Base-by-base conservation (phyloP, 2,797 vertebrate species). In the Ambastaia sidthimunki region DNA sequence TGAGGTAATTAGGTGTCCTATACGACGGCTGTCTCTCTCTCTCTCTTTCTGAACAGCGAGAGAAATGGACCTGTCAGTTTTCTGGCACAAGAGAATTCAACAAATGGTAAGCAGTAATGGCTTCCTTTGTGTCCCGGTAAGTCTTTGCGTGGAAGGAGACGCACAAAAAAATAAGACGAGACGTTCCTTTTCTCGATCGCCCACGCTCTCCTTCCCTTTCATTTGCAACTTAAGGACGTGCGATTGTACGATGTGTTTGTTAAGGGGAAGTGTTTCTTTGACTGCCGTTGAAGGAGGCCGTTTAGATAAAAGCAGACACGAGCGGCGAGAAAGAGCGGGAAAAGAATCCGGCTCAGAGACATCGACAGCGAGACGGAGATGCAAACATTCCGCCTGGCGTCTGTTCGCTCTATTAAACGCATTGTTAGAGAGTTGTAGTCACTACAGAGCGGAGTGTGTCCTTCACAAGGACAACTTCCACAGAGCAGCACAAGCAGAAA, bases 21-120 rank as follows among this genome's bases (percentile, higher is more conserved):
- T 88, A 89, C 90, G 88, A 88, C 86, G 85, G 83, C 70, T 82
- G 47, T 77, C 44, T 82, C 71, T 82, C 12, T 44, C 44, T 68
- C 71, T 63, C 44, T 52, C 86, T 86, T 90, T 89, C 87, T 90
- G 89, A 89, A 90, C 86, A 85, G 15, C 77, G 89, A 90, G 90
- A 94, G 92, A 93, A 93, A 95, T 94, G 92, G 92, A 94, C 92
- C 92, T 93, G 92, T 94, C 93, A 93, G 89, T 92, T 91, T 93
- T 93, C 91, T 90, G 91, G 87, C 92, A 92, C 88, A 86, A 76
- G 85, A 87, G 92, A 91, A 93, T 92, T 90, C 90, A 93, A 92
- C 92, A 92, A 92, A 94, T 94, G 89, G 88, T 90, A 91, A 91
- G 90, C 91, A 90, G 91, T 91, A 93, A 91, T 93, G 90, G 90